Evolutionary conservation across 2,113 vertebrate species (phyloP), one percentile per base, ranked within the genome.

Genomic region (Eptesicus fuscus): DNA sequence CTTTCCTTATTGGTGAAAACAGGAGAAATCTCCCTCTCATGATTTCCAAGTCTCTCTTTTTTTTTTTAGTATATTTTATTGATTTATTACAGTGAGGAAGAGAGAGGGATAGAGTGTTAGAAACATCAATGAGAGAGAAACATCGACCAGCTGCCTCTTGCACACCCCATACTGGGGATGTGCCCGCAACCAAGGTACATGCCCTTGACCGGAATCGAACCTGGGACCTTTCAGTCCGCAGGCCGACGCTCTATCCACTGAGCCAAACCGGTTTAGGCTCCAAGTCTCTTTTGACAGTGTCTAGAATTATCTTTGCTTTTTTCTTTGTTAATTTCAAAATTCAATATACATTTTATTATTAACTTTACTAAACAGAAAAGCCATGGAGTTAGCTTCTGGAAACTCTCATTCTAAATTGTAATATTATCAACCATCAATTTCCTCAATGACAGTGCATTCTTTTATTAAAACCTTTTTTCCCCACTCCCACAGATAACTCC

Each of bases 371-470:
- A 22, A 71, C 16, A 93, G 56, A 94, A 97, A 95, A 23, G 16
- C 23, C 44, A 93, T 91, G 53, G 94, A 95, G 95, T 95, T 94
- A 35, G 5, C 87, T 95, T 51, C 93, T 96, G 90, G 70, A 96
- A 63, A 95, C 61, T 85, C 7, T 90, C 92, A 25, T 23, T 90
- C 44, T 73, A 49, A 89, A 44, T 83, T 96, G 28, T 85, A 91
- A 40, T 71, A 95, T 78, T 17, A 94, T 94, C 93, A 97, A 96
- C 79, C 44, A 92, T 95, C 93, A 96, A 95, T 93, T 97, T 80
- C 65, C 77, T 96, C 79, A 25, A 1, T 76, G 49, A 96, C 16
- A 93, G 11, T 91, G 4, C n/a, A 85, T 96, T 96, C 86, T 89
- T 78, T 96, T 85, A 65, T 69, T 65, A 95, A 96, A 88, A 47